phyloP scores from a whole-genome alignment of 2,888 invertebrate species.

The Noctuana brunneofusca region DNA sequence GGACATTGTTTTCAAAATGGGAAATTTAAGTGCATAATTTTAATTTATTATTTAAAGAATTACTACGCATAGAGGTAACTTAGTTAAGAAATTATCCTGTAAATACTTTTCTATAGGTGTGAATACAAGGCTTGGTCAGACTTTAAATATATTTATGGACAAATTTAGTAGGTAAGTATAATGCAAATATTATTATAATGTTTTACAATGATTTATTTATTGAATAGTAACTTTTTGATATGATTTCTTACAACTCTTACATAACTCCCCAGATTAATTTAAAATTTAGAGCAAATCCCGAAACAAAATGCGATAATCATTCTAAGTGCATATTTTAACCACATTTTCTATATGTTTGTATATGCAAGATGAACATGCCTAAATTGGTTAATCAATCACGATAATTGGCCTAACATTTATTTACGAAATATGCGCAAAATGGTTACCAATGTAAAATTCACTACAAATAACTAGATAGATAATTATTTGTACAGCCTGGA shows the following conservation, averaged over 20 bases:
- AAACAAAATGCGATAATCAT: constrained; percentile 31
- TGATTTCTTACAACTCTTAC: constrained; percentile 42
- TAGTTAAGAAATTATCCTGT: constrained; percentile 37
- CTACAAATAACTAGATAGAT: constrained; percentile 77
- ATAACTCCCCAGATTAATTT: constrained; percentile 29
- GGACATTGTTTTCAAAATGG: constrained; percentile 53
- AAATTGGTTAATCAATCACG: constrained; percentile 55
- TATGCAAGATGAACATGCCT: constrained; percentile 42
- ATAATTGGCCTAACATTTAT: constrained; percentile 68
- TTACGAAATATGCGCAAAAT: constrained; percentile 71
- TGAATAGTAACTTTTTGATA: constrained; percentile 48
- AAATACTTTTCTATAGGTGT: constrained; percentile 38
- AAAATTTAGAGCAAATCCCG: constrained; percentile 32
- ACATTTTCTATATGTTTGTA: constrained; percentile 24
- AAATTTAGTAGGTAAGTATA: constrained; percentile 32
- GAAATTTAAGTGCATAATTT: constrained; percentile 34
- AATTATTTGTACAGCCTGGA: constrained; percentile 75
- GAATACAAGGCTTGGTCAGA: constrained; percentile 43
- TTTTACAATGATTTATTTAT: constrained; percentile 39
- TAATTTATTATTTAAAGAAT: constrained; percentile 36
- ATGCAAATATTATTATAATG: constrained; percentile 27
- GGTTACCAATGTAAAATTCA: constrained; percentile 78
- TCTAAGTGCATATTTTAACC: constrained; percentile 33
- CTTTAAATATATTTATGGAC: constrained; percentile 42
- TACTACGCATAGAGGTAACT: constrained; percentile 40